Evolutionary conservation across 2,113 vertebrate species (phyloP).

Genomic region (Bos javanicus): DNA sequence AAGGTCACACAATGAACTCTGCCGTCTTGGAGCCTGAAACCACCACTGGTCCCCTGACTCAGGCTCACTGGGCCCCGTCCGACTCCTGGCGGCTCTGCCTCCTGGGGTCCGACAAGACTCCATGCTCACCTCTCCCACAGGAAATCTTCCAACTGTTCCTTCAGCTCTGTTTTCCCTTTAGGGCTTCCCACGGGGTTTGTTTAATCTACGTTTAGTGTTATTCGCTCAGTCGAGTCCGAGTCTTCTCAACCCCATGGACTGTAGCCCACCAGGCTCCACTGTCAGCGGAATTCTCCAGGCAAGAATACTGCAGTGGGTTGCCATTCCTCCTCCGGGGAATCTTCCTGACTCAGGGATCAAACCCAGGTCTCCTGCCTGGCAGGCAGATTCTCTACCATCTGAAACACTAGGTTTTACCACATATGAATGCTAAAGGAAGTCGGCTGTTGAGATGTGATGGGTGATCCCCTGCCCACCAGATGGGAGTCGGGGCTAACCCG

Average conservation of each 20-base stretch:
- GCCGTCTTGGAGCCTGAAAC: neutral
- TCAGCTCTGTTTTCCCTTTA: neutral
- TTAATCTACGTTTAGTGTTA: neutral
- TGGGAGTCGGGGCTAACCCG: accelerated
- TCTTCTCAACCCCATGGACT: neutral
- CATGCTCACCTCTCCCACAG: accelerated
- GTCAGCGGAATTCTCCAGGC: neutral
- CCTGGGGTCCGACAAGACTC: neutral
- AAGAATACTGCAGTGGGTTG: neutral
- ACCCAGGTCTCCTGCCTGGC: neutral
- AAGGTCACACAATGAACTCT: neutral
- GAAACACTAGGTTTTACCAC: neutral
- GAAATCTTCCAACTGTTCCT: accelerated
- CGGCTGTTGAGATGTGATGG: accelerated
- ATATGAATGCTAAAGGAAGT: neutral
- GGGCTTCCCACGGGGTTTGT: accelerated
- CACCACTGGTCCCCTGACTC: neutral
- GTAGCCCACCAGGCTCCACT: neutral
- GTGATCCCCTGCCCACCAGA: accelerated
- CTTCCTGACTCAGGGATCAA: neutral
- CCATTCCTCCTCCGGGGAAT: neutral
- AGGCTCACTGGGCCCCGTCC: accelerated
- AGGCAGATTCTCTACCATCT: neutral
- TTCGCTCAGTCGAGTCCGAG: accelerated
- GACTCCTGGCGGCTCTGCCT: accelerated